Conservation (phyloP, 92 coral and sea anemone genomes). For the Metridium senile region DNA sequence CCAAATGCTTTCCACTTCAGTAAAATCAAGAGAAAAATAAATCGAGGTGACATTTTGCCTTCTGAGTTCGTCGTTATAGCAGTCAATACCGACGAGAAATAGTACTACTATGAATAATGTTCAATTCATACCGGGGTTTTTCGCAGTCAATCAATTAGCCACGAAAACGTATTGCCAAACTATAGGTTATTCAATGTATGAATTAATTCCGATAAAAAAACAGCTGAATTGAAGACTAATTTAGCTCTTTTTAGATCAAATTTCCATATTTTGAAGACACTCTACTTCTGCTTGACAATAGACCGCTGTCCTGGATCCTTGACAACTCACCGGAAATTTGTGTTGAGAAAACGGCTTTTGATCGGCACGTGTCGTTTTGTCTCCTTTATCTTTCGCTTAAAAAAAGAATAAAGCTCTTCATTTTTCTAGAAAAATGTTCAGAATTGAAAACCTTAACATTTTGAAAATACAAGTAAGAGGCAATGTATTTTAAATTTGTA, state of each 20-base stretch:
- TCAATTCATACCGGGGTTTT: background rate
- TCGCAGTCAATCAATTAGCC: background rate
- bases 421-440: too few relatives aligned
- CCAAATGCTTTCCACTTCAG: background rate
- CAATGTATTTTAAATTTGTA: too few relatives aligned
- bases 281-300: background rate
- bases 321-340: background rate
- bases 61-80: too few relatives aligned
- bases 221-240: background rate
- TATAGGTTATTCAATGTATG: background rate
- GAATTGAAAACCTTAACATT: too few relatives aligned
- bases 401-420: too few relatives aligned
- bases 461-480: too few relatives aligned
- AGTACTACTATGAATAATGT: too few relatives aligned
- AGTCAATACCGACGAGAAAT: too few relatives aligned
- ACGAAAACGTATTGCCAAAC: background rate
- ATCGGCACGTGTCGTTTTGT: background rate
- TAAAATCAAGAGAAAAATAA: background rate
- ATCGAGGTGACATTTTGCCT: slow-evolving; percentile 12
- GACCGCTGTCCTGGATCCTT: background rate
- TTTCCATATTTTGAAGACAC: background rate
- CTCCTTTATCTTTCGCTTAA: background rate
- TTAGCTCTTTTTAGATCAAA: background rate
- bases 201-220: background rate
- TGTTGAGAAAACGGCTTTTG: background rate